These are phyloP conservation scores for Heliconius eleuchia DNA, from an alignment of 1,140 invertebrate species.

Conservation along the genomic window DNA sequence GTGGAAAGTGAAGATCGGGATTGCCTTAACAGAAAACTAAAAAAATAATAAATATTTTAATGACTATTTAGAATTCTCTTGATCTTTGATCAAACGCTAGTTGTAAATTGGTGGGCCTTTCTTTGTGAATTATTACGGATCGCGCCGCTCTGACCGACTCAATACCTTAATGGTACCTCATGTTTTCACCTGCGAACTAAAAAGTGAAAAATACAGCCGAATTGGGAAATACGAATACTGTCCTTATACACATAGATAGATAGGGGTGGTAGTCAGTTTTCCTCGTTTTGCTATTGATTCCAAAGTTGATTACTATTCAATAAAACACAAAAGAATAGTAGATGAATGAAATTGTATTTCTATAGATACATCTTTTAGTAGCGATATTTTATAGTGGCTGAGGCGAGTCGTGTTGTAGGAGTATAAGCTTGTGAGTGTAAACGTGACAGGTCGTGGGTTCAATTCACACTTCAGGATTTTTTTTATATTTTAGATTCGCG, in stretches of 20 bases:
- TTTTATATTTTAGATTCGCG: background rate
- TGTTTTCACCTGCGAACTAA: conserved; percentile 63
- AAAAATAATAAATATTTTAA: too few relatives aligned
- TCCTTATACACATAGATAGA: conserved; percentile 9
- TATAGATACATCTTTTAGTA: background rate
- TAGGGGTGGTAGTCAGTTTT: background rate
- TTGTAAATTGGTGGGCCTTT: conserved; percentile 60
- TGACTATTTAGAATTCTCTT: background rate
- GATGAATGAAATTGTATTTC: background rate
- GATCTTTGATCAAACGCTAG: conserved; percentile 38
- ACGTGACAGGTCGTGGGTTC: background rate
- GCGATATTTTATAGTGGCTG: background rate
- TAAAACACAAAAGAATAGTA: conserved; percentile 17
- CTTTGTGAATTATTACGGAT: conserved; percentile 77
- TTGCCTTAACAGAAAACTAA: too few relatives aligned
- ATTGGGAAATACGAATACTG: conserved; percentile 26
- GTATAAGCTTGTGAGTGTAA: background rate
- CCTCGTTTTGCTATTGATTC: background rate
- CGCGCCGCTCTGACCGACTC: conserved; percentile 46
- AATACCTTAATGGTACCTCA: conserved; percentile 69
- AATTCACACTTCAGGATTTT: background rate
- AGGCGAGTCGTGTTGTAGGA: background rate
- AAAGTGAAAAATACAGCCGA: conserved; percentile 59
- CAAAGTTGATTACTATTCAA: conserved; percentile 14
- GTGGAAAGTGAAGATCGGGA: too few relatives aligned